Percentiles rank a stretch among this genome's conserved stretches.
Evolutionary conservation across 92 coral and sea anemone species (phyloP).

Genomic region (Heteractis magnifica): DNA sequence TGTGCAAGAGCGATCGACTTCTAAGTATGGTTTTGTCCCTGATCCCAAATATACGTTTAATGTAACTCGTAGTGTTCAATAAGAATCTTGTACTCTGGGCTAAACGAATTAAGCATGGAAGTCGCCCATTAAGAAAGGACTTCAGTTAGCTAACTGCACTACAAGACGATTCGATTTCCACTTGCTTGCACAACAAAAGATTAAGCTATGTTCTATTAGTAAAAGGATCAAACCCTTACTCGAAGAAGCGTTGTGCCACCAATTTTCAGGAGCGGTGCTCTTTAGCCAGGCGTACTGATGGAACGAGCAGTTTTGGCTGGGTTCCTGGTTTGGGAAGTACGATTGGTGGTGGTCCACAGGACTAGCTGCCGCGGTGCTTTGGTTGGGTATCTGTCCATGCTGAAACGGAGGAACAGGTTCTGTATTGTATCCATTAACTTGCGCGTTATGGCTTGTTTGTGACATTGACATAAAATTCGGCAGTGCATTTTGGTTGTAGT

Average conservation of each 20-base stretch:
- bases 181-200: constrained; percentile 29
- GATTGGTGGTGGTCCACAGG: constrained; percentile 82
- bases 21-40: background rate
- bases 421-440: constrained; percentile 81
- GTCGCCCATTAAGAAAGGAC: background rate
- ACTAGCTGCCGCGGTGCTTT: constrained; percentile 59
- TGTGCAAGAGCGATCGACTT: constrained; percentile 22
- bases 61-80: background rate
- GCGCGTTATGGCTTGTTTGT: constrained; percentile 79
- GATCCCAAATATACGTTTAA: background rate
- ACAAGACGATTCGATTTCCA: constrained; percentile 23
- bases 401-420: constrained; percentile 76
- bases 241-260: constrained; percentile 86
- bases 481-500: constrained; percentile 83
- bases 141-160: constrained; percentile 50
- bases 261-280: constrained; percentile 86
- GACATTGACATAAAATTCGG: constrained; percentile 91
- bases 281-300: constrained; percentile 99
- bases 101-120: background rate
- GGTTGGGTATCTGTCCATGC: constrained; percentile 80
- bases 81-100: background rate
- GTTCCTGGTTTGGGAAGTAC: constrained; percentile 64
- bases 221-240: constrained; percentile 44
- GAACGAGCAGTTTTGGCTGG: constrained; percentile 80
- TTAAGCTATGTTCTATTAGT: constrained; percentile 1